Conservation (phyloP, 2,797 vertebrate genomes). For the Liparis tanakae region DNA sequence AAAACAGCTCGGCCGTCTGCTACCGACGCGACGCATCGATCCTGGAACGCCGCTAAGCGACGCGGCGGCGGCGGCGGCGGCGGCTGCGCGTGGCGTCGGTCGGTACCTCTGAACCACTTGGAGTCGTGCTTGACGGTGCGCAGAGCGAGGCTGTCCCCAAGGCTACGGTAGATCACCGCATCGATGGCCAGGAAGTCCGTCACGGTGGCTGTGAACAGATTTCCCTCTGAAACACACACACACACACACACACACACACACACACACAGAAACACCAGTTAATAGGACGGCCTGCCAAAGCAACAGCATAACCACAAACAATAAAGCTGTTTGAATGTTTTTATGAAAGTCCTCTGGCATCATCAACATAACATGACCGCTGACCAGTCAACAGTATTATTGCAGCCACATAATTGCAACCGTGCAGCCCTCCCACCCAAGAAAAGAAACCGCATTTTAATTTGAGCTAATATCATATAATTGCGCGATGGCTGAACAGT, state of each 20-base stretch:
- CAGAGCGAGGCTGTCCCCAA: constrained; percentile 91
- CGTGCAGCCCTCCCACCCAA: constrained; percentile 21
- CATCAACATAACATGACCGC: constrained; percentile 40
- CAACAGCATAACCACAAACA: constrained; percentile 38
- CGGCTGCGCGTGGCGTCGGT: too few relatives aligned
- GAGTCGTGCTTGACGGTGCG: constrained; percentile 97
- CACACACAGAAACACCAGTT: constrained; percentile 24
- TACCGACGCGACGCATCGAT: constrained; percentile 50
- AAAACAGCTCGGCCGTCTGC: constrained; percentile 48
- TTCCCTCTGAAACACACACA: constrained; percentile 84
- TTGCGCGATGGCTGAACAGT: constrained; percentile 24
- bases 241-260: constrained; percentile 37
- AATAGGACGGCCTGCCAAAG: constrained; percentile 22
- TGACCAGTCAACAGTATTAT: constrained; percentile 52
- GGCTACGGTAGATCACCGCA: constrained; percentile 96
- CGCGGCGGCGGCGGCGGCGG: constrained; percentile 28
- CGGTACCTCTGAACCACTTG: constrained; percentile 96
- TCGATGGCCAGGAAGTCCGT: constrained; percentile 98
- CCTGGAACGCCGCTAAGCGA: constrained; percentile 42
- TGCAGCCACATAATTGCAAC: constrained; percentile 48
- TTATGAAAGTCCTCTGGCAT: constrained; percentile 31
- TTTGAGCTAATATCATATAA: constrained; percentile 47
- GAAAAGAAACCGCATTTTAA: background rate
- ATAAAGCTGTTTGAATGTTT: constrained; percentile 18
- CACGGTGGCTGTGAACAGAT: constrained; percentile 95